These are phyloP conservation scores for Melanotaenia maccullochi DNA, from an alignment of 2,797 vertebrate genomes.

Conservation along the genomic window DNA sequence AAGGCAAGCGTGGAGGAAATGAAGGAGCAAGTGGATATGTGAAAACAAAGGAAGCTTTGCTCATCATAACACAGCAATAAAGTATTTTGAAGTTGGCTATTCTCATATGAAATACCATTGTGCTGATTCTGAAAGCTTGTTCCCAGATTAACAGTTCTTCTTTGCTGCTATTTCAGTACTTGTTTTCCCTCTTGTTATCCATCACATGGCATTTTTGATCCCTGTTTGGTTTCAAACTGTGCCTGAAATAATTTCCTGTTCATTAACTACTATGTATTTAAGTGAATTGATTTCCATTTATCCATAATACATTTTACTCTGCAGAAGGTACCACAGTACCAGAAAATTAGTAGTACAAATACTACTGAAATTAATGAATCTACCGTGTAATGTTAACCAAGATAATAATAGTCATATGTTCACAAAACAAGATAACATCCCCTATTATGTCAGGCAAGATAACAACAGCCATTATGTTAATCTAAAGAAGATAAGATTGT, in stretches of 20 bases:
- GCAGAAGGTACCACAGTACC: background rate
- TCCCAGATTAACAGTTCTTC: slow-evolving; percentile 18
- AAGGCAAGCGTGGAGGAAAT: background rate
- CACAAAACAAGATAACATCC: too few species aligned
- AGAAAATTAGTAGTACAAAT: background rate
- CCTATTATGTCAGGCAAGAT: too few species aligned
- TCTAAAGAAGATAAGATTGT: too few species aligned
- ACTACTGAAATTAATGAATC: background rate
- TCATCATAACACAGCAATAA: slow-evolving; percentile 18
- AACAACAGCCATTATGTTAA: too few species aligned
- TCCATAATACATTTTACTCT: background rate
- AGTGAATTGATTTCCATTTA: background rate
- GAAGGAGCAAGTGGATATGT: slow-evolving; percentile 21
- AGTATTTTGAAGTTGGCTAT: slow-evolving; percentile 5
- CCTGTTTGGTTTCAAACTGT: slow-evolving; percentile 4
- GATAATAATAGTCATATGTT: too few species aligned
- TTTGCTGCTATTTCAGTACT: background rate
- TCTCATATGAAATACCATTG: slow-evolving; percentile 4
- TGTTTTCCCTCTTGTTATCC: background rate
- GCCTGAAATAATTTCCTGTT: background rate
- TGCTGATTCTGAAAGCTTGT: background rate
- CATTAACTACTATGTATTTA: background rate
- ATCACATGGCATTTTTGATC: background rate
- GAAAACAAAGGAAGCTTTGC: slow-evolving; percentile 17
- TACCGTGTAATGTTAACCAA: too few species aligned